Evolutionary conservation across 1,140 invertebrate genomes (phyloP).

Genomic region (Eriosoma lanigerum): DNA sequence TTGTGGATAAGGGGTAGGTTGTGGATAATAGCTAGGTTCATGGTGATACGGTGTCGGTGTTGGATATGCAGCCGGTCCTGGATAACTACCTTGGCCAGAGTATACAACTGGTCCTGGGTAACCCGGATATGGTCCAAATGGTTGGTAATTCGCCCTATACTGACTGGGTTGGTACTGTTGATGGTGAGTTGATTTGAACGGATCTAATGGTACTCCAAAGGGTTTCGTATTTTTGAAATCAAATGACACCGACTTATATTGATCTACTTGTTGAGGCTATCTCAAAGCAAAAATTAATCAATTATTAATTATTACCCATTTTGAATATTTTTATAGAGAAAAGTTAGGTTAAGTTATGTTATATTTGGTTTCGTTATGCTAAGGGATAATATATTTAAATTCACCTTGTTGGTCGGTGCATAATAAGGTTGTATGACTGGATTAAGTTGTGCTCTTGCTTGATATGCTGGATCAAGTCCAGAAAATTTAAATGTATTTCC

Average conservation of each 20-base stretch:
- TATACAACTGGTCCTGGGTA: constrained; percentile 15
- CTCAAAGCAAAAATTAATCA: too few species aligned
- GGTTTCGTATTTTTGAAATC: background rate
- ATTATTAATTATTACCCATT: too few species aligned
- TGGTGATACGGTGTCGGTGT: background rate
- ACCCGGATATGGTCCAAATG: constrained; percentile 31
- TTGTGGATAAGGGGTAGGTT: background rate
- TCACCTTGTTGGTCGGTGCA: background rate
- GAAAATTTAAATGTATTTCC: constrained; percentile 14
- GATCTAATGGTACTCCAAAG: constrained; percentile 1
- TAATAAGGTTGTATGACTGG: background rate
- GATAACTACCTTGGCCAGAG: background rate
- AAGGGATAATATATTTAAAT: background rate
- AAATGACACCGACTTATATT: background rate
- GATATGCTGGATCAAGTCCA: background rate
- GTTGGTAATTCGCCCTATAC: background rate
- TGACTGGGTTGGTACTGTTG: background rate
- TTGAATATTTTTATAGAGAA: too few species aligned
- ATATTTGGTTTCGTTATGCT: too few species aligned
- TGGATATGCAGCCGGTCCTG: background rate
- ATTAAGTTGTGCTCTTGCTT: background rate
- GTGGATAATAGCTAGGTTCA: background rate
- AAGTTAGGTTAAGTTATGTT: too few species aligned
- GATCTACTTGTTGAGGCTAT: background rate
- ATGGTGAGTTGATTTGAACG: background rate